Base-by-base conservation (phyloP, 2,797 vertebrate species). In the Carcharodon carcharias region DNA sequence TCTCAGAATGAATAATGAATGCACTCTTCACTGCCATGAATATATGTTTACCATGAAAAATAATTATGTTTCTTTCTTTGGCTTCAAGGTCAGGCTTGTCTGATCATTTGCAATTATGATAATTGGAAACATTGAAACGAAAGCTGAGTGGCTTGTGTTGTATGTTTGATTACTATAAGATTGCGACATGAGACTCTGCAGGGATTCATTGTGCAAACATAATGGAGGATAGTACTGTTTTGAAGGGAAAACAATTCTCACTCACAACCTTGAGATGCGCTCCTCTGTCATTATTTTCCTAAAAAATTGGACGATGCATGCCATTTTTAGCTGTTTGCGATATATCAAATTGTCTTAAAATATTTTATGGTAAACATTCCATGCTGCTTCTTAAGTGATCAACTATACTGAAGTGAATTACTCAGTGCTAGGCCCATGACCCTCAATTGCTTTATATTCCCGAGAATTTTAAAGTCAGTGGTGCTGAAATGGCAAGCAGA, bases 81-180 rank as follows among this genome's bases (percentile, higher is more conserved):
- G 12, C 93, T 96, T 96, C 96, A 96, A 96, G 96, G 95, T 97
- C 94, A 96, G 96, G 94, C 56, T 26, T 96, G 80, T 96, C 35
- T 96, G 96, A 96, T 6, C 40, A 0, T 96, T 96, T 96, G 54
- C 96, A 96, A 95, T 96, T 82, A 89, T 96, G 28, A 21, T 96
- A 96, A 96, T 96, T 96, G 96, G 63, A 92, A 97, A 88, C 95
- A 14, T 21, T 97, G 67, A 96, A 96, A 73, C 73, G 6, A 58
- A 73, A 95, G 69, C 54, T 56, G 18, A 18, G 28, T 77, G 28
- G 73, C 31, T 95, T 18, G 35, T 28, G 6, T 16, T 77, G 28
- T 77, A 35, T 31, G 28, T 71, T n/a, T 77, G 77, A 95, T 95
- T 58, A n/a, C 7, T 35, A 26, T 12, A 18, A 50, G 69, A n/a